phyloP scores from a whole-genome alignment of 2,888 invertebrate species.

The Cantharis flavilabris region DNA sequence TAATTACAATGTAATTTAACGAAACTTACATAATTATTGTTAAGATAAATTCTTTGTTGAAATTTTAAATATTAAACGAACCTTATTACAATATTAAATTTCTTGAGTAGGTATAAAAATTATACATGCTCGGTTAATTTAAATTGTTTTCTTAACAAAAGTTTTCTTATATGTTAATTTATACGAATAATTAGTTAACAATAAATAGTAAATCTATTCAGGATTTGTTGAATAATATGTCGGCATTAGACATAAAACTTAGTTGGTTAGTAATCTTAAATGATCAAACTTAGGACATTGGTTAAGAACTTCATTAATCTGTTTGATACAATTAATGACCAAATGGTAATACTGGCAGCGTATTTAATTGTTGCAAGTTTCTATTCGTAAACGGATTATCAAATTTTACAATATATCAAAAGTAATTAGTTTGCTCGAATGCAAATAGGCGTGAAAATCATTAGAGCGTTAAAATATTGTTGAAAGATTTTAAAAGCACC shows the following conservation, averaged over 20 bases:
- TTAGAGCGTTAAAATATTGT: slow-evolving; percentile 20
- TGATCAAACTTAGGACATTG: slow-evolving; percentile 48
- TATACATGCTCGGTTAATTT: not conserved
- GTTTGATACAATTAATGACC: slow-evolving; percentile 53
- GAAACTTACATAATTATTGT: not conserved
- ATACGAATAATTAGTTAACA: not conserved
- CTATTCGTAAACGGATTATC: slow-evolving; percentile 46
- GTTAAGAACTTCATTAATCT: slow-evolving; percentile 55
- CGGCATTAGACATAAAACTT: not conserved
- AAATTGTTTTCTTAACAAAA: not conserved
- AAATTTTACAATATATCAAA: slow-evolving; percentile 41
- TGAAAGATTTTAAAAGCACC: slow-evolving; percentile 8
- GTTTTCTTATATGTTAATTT: not conserved
- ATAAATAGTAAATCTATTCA: not conserved
- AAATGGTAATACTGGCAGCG: slow-evolving; percentile 47
- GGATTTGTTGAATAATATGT: slow-evolving; percentile 1
- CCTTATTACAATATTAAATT: not conserved
- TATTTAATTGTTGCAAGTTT: slow-evolving; percentile 50
- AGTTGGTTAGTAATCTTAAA: slow-evolving; percentile 48
- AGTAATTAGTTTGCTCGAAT: slow-evolving; percentile 16
- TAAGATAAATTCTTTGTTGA: not conserved
- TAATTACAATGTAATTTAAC: not conserved
- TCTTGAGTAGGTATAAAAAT: not conserved
- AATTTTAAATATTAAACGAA: not conserved
- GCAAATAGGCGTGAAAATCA: slow-evolving; percentile 14